These are phyloP conservation scores for Myrmecobius fasciatus DNA, from an alignment of 2,113 vertebrate species.

Conservation along the genomic window DNA sequence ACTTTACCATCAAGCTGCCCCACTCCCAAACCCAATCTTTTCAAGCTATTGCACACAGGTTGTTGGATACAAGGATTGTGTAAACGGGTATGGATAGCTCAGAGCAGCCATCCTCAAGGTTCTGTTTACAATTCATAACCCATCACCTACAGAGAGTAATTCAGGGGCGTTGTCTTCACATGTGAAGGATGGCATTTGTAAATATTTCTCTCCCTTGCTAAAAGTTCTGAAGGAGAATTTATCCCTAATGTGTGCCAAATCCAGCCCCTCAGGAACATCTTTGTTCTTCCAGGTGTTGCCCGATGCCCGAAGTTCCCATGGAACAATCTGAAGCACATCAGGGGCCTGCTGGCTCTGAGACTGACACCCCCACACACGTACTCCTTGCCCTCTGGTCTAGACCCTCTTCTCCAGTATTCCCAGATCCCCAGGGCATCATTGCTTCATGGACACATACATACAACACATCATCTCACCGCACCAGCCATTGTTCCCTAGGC, in stretches of 20 bases:
- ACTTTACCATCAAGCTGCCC: neutral
- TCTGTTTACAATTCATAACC: neutral
- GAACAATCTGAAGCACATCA: neutral
- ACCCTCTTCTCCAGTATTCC: neutral
- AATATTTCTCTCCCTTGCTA: neutral
- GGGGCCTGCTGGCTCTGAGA: neutral
- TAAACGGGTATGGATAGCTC: neutral
- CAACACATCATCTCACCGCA: neutral
- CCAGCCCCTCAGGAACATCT: neutral
- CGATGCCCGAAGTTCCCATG: neutral
- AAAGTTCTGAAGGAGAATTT: neutral
- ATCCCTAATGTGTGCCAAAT: neutral
- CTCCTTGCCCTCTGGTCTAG: neutral
- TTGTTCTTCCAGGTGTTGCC: neutral
- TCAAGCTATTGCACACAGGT: neutral
- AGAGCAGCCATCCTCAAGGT: neutral
- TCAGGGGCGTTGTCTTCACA: neutral
- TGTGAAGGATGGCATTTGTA: neutral
- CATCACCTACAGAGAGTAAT: neutral
- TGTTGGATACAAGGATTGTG: neutral
- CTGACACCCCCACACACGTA: neutral
- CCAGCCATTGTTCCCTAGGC: neutral
- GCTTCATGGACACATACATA: neutral
- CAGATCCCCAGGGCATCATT: neutral
- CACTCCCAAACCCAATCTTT: neutral